Base-by-base conservation (phyloP, 2,888 invertebrate species). In the Athetis lepigone region DNA sequence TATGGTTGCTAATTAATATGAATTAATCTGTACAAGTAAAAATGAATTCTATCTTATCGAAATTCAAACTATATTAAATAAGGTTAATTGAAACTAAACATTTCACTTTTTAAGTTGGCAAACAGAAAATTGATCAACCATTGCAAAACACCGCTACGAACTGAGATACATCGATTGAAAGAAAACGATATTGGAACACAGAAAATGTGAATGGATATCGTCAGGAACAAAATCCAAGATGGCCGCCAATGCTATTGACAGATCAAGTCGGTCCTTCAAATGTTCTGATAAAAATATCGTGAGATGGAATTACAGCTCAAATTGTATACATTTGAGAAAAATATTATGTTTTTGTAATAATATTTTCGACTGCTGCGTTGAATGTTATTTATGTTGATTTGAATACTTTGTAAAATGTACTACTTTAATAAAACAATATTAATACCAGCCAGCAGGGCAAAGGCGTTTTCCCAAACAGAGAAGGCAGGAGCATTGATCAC, bases 141-240 rank as follows among this genome's bases (percentile, higher is more conserved):
- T 52, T 62, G 56, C 37, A 54, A 65, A 47, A 56, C 29, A 54
- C 40, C 37, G 29, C 52, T 61, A 40, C 55, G 46, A 57, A 57
- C 40, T 55, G 52, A 69, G 60, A 72, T 76, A 73, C 58, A 66
- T 45, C 65, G 47, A 63, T 78, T 74, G 77, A 77, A 77, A 59
- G 61, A 37, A 40, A 80, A 77, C 70, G 74, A 73, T 77, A 77
- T 77, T 77, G 80, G 67, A 55, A 57, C 47, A 68, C 54, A 68
- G 68, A 77, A 61, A 79, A 67, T 65, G 73, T 63, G 67, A 70
- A 79, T 73, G 29, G 65, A 63, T 65, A 73, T 73, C 59, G 70
- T 77, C 42, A 61, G 29, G 8, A 51, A 8, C 46, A 57, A 46
- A 63, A 79, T 79, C 21, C 57, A 70, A 77, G 56, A 73, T 77